Evolutionary conservation across 2,888 invertebrate genomes (phyloP), one percentile per base, ranked within the genome.

Genomic region (Macrosiphum euphorbiae): DNA sequence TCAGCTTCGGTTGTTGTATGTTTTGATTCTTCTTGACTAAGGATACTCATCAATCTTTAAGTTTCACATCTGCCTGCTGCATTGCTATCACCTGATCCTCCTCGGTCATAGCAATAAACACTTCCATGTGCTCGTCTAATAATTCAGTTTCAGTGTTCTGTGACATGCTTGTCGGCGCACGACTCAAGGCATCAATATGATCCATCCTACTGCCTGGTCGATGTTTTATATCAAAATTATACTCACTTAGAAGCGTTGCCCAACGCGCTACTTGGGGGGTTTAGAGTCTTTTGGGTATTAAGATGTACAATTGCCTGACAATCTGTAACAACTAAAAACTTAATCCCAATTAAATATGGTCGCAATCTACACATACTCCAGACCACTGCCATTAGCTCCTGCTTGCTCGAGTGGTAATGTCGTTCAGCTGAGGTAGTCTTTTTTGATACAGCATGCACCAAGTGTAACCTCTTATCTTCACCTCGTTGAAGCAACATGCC

Each of bases 301-400:
- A 95, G 58, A 16, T 95, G 94, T 13, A 95, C 84, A 10, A 95
- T 67, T 16, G 95, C 95, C 50, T 95, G 95, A 86, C 95, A 95
- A 90, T 95, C 95, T 0, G 95, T 95, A 0, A 95, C 91, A 5
- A 95, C 94, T 1, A 88, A 94, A 84, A 95, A 95, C 13, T 91
- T 90, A 28, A 95, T 89, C 0, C 94, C 94, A 10, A 95, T 92
- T 26, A 95, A 88, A 88, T 95, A 94, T 24, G 92, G n/a, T 35
- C 95, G 86, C 5, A 95, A 86, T 2, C 85, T 89, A 20, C 88
- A 58, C 7, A 94, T 85, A n/a, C n/a, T 78, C 67, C 67, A 78
- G 8, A 78, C 67, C 13, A 78, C n/a, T 8, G 67, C 8, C 67
- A 95, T 78, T 13, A 95, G 90, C 90, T 96, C 95, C 5, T 95